Base-by-base conservation (phyloP, 2,113 vertebrate genomes). In the Pongo pygmaeus region DNA sequence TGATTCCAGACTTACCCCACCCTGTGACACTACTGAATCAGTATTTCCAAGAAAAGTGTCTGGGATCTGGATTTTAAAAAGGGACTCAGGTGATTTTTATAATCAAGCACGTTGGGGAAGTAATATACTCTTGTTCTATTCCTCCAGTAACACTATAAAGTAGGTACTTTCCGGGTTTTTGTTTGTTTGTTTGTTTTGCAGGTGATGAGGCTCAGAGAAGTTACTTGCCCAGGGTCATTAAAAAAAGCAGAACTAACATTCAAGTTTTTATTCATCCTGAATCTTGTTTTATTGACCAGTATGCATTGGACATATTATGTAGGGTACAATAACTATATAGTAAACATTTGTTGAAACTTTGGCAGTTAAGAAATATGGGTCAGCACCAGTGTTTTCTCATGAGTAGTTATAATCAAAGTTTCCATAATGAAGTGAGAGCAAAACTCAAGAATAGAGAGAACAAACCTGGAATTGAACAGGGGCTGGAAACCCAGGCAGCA, bases 301-400 rank as follows among this genome's bases (percentile, higher is more conserved):
- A 55, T 52, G 5, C 20, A 48, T 55, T 80, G 77, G 7, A 30
- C 16, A 88, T 38, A 43, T 69, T 79, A 43, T 79, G 22, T n/a
- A 79, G 46, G 27, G 8, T 27, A 67, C 18, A 52, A 35, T 78
- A 69, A 52, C 43, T 59, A 2, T 55, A 67, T 46, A 32, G 43
- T 93, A 70, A 70, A 70, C 38, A 61, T 83, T 80, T 89, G 40
- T 64, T 83, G 43, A 89, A 89, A 83, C 25, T 61, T 74, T 89
- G n/a, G 57, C 69, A 94, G 55, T 79, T 94, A 87, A 91, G 38
- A 95, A 92, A 92, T 83, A 61, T 50, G 52, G 50, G 46, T 30
- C 17, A 20, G 12, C 27, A 69, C 8, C 43, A 67, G 6, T 70
- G 8, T 95, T 79, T 59, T 91, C 61, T 40, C 38, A 48, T 69